These are phyloP conservation scores for Distichodus sexfasciatus DNA, from an alignment of 2,797 vertebrate genomes.

Conservation along the genomic window DNA sequence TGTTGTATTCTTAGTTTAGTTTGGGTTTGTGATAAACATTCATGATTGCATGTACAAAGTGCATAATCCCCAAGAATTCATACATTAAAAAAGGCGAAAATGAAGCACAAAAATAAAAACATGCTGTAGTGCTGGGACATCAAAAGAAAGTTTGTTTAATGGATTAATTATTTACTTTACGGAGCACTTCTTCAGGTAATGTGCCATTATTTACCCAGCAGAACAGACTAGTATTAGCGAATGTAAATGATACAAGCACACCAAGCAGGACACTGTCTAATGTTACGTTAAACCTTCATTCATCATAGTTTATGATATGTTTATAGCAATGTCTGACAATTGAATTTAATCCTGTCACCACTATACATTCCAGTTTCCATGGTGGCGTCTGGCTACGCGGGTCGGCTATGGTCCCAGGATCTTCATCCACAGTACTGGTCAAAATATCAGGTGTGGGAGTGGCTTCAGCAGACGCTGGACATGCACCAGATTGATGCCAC, in stretches of 20 bases:
- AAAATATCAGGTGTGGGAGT: slow-evolving; percentile 98
- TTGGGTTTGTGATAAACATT: no score
- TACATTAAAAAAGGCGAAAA: no score
- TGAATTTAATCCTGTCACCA: neutral
- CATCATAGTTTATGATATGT: neutral
- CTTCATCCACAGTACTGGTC: slow-evolving; percentile 93
- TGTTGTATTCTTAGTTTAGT: no score
- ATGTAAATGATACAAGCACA: neutral
- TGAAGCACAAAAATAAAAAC: no score
- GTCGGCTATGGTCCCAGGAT: slow-evolving; percentile 86
- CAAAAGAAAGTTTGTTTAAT: slow-evolving; percentile 29
- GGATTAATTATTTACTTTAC: slow-evolving; percentile 57
- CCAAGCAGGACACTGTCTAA: neutral
- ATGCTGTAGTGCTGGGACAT: no score
- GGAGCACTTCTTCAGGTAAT: slow-evolving; percentile 6
- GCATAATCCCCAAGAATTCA: no score
- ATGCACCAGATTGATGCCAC: slow-evolving; percentile 92
- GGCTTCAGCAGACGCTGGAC: slow-evolving; percentile 96
- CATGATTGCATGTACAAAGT: no score
- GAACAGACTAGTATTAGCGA: neutral
- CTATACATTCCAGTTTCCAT: slow-evolving; percentile 56
- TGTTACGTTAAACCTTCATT: neutral
- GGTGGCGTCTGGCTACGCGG: slow-evolving; percentile 72
- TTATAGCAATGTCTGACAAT: neutral
- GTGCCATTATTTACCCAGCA: neutral